Conservation (phyloP, 1,140 invertebrate species). For the Brachionus sp. region DNA sequence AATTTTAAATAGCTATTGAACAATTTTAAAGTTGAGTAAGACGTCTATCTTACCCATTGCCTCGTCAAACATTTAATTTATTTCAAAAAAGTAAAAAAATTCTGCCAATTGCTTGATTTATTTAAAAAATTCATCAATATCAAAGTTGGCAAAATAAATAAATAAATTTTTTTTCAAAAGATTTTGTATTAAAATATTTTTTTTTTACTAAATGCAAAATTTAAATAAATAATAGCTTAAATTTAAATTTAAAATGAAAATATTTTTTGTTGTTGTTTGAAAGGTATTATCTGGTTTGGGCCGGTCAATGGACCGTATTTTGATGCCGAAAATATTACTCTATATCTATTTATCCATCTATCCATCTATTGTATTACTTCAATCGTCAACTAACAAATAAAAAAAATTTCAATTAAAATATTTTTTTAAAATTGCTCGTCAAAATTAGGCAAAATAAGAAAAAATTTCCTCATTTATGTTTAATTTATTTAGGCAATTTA, state of each 20-base stretch:
- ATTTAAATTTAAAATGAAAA: not conserved
- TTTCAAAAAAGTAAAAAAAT: too few species aligned
- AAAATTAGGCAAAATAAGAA: not conserved
- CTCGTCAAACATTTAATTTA: not conserved
- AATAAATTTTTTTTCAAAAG: not conserved
- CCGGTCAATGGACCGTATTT: not conserved
- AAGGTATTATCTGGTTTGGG: not conserved
- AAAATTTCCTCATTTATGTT: not conserved
- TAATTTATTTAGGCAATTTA: constrained; percentile 2
- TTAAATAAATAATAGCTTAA: not conserved
- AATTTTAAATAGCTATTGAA: not conserved
- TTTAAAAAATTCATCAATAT: not conserved
- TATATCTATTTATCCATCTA: not conserved
- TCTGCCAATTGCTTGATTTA: too few species aligned
- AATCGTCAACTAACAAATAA: not conserved
- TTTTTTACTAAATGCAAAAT: not conserved
- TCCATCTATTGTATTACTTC: not conserved
- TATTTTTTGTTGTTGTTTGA: not conserved
- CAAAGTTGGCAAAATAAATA: not conserved
- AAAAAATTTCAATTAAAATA: not conserved
- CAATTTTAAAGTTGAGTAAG: not conserved
- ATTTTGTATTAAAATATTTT: not conserved
- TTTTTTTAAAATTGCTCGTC: not conserved
- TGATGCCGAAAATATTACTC: not conserved
- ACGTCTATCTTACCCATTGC: too few species aligned